Base-by-base conservation (phyloP, 2,888 invertebrate genomes). In the Globia sparganii region DNA sequence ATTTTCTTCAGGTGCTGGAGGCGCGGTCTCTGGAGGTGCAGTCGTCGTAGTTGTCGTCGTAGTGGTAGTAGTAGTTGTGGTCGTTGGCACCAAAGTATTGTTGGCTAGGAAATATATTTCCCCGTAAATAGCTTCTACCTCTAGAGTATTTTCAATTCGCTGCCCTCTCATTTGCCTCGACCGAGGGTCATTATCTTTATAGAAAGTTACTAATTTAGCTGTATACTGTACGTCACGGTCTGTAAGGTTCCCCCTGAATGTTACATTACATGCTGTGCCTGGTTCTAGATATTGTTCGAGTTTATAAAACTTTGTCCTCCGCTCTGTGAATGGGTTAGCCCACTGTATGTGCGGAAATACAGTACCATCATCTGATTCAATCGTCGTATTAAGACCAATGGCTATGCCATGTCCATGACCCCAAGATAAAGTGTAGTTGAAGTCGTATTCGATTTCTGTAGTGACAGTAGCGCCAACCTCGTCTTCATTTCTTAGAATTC, bases 261-360 rank as follows among this genome's bases (percentile, higher is more conserved):
- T 98, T 0, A 98, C 98, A 92, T 99, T 98, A 71, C 98, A 97
- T 4, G 98, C 98, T 0, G 98, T 98, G 46, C 98, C 98, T 6
- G 98, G 98, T 91, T 97, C 97, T 75, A 99, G 94, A 89, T 97
- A 97, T 80, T 97, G 97, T 90, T 97, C 97, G 31, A 98, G 97
- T 61, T 97, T 97, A 88, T 93, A 96, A 9, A 97, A 93, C 81
- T 97, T 97, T 9, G 97, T 97, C 83, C 95, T 97, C 71, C 96
- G 96, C 68, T 97, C 97, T 70, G 96, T 93, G 64, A 94, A 95
- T 71, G 96, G 97, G 77, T 97, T 97, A 2, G 98, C 98, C 99
- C 98, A 99, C 86, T 97, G 97, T 79, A 98, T 97, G 87, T 97
- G 97, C 8, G 97, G 97, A 28, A 97, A 94, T 68, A 94, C 89